These are phyloP conservation scores for Diadromus collaris DNA, from an alignment of 2,888 invertebrate genomes.

Conservation along the genomic window DNA sequence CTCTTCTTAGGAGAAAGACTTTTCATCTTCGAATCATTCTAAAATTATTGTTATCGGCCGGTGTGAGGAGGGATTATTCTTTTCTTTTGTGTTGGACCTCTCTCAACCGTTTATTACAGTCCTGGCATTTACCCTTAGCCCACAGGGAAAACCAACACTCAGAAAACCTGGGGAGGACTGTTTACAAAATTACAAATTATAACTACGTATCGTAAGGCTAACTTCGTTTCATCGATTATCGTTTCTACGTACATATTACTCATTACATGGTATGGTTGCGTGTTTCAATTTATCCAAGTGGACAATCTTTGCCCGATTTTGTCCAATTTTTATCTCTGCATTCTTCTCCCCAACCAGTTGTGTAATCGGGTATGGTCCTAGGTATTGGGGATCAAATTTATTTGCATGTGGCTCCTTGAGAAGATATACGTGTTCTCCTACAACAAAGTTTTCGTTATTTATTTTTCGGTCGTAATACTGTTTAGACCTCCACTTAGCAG, in stretches of 20 bases:
- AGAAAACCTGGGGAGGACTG: background rate
- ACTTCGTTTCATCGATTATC: no score
- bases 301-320: background rate
- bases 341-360: background rate
- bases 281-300: constrained; percentile 8
- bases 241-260: no score
- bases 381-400: constrained; percentile 13
- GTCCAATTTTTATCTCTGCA: background rate
- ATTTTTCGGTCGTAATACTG: constrained; percentile 5
- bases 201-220: no score
- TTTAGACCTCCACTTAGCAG: constrained; percentile 10
- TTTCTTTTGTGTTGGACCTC: constrained; percentile 7
- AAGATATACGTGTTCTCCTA: background rate
- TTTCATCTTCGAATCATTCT: background rate
- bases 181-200: no score
- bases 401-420: background rate
- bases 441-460: background rate
- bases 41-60: background rate
- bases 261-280: no score
- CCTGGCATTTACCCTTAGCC: background rate
- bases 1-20: constrained; percentile 18
- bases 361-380: background rate
- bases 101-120: background rate
- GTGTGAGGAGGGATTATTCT: background rate
- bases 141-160: constrained; percentile 17